Base-by-base conservation (phyloP, 2,113 vertebrate species). In the Corythoichthys haematopterus region DNA sequence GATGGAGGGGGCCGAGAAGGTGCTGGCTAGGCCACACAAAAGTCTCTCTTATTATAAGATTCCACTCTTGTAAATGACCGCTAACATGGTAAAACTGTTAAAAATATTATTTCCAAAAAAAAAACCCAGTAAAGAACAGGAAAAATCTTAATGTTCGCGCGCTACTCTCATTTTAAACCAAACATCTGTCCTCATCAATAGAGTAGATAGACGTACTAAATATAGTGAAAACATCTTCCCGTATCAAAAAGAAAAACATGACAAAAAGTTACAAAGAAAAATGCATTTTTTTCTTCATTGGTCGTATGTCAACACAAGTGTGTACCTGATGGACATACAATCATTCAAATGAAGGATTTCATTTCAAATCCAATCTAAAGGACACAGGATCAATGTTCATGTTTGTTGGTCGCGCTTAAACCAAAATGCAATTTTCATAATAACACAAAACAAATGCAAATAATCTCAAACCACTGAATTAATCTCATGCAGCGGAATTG, bases 351-450 rank as follows among this genome's bases (percentile, higher is more conserved):
- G 40, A 11, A 6, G 2, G 56, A 58, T 69, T 68, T 70, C 73
- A 43, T 45, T 63, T 13, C 50, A 57, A 72, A 74, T 45, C 52
- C 13, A 59, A 83, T 51, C 37, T 51, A 84, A 74, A 85, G 75
- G 79, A 77, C 71, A 78, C 37, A 3, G 61, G 78, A 79, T 86
- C 79, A 85, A 77, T 75, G 77, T 78, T n/a, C 74, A 77, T 79
- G 78, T 67, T 70, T 61, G 81, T 67, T 75, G 65, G 46, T 69
- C 59, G 71, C 52, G 16, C 11, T 67, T 48, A 64, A 53, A 28
- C 64, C 6, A 67, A 36, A 68, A 37, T 0, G 9, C 48, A 62
- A 68, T 77, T 71, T 78, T 56, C 15, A 73, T 61, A 70, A 68
- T 65, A 28, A n/a, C 6, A 68, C 71, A 69, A 65, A 28, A 40